phyloP scores from a whole-genome alignment of 2,888 invertebrate genomes.

The Pollenia labialis region DNA sequence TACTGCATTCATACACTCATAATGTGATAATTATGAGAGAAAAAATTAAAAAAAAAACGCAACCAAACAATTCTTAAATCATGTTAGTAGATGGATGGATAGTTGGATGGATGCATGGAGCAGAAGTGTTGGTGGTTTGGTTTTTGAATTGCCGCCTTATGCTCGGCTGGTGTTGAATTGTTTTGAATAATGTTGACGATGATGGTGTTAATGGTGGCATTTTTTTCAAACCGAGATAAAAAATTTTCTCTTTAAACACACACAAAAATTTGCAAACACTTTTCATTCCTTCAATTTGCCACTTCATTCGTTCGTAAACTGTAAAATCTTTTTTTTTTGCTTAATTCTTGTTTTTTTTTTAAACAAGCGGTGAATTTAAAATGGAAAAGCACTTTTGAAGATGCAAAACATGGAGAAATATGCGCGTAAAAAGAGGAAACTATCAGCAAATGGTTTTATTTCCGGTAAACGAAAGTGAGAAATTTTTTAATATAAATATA shows the following conservation, averaged over 20 bases:
- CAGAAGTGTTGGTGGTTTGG: conserved; percentile 17
- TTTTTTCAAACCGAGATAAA: neutral
- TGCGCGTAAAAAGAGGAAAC: conserved; percentile 41
- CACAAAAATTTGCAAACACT: neutral
- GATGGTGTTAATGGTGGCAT: conserved; percentile 31
- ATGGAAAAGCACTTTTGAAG: neutral
- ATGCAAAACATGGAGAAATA: neutral
- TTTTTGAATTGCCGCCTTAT: neutral
- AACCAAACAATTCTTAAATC: conserved; percentile 25
- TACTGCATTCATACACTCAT: conserved; percentile 45
- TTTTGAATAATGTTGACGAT: conserved; percentile 5
- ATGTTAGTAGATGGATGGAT: conserved; percentile 1
- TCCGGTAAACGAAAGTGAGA: conserved; percentile 48
- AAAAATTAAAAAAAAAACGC: neutral
- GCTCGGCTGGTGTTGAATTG: too few species aligned
- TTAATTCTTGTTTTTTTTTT: conserved; percentile 10
- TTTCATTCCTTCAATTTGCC: conserved; percentile 58
- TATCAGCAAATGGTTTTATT: conserved; percentile 67
- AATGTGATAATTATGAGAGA: conserved; percentile 59
- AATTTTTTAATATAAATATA: neutral
- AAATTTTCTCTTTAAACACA: neutral
- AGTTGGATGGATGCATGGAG: neutral
- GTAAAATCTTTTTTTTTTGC: conserved; percentile 4
- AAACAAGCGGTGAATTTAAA: conserved; percentile 15
- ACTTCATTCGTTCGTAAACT: conserved; percentile 48